These are phyloP conservation scores for Otolemur garnettii DNA, from an alignment of 2,113 vertebrate genomes.

Conservation along the genomic window DNA sequence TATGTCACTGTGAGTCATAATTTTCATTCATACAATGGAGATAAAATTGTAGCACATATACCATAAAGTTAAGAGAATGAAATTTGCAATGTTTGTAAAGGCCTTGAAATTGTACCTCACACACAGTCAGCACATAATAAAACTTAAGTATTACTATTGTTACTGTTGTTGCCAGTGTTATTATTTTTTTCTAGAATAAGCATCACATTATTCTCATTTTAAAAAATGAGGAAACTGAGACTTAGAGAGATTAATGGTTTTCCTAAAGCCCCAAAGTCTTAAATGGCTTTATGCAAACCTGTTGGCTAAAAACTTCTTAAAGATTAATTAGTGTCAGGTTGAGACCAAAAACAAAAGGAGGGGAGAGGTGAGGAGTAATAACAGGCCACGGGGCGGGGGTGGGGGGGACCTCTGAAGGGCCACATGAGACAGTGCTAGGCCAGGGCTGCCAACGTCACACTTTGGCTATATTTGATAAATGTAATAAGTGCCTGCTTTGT, in stretches of 20 bases:
- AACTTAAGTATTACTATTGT: background rate
- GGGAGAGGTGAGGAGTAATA: too few relatives aligned
- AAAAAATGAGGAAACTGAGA: background rate
- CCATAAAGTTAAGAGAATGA: background rate
- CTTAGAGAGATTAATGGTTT: background rate
- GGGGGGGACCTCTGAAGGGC: background rate
- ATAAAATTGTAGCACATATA: background rate
- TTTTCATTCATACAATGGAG: background rate
- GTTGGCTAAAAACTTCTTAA: background rate
- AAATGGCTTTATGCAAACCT: background rate
- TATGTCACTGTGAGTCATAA: background rate
- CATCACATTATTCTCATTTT: background rate
- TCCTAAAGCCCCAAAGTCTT: background rate
- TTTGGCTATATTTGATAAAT: background rate
- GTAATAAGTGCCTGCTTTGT: background rate
- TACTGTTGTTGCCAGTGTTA: background rate
- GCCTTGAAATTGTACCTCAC: background rate
- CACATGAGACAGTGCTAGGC: fast-evolving
- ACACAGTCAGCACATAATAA: background rate
- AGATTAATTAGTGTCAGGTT: background rate
- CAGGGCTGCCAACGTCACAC: background rate
- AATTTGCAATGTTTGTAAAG: background rate
- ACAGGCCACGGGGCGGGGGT: background rate
- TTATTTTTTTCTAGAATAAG: background rate
- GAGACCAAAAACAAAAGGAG: background rate